Conservation (phyloP, 2,888 invertebrate species). For the Macaria liturata region DNA sequence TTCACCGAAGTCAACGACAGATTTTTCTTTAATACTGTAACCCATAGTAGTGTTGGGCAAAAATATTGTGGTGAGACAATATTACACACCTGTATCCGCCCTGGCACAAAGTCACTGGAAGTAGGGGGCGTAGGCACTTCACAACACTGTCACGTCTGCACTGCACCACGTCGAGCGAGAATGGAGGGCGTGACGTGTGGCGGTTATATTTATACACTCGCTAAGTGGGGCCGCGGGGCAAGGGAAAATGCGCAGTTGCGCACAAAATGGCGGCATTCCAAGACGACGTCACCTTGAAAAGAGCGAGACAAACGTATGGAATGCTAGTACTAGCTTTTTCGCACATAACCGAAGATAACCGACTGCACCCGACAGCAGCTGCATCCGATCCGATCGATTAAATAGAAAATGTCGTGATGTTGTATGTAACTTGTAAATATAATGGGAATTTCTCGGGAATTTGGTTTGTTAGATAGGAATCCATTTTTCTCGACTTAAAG, state of each 20-base stretch:
- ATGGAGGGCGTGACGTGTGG: conserved; percentile 67
- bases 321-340: no score
- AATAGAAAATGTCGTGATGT: no score
- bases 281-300: conserved; percentile 25
- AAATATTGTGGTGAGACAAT: conserved; percentile 62
- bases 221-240: conserved; percentile 42
- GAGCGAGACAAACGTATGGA: conserved; percentile 11
- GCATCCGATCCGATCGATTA: no score
- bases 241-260: conserved; percentile 59
- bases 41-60: conserved; percentile 65
- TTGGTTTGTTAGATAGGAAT: no score
- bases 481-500: no score
- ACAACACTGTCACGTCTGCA: conserved; percentile 64
- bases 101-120: conserved; percentile 65
- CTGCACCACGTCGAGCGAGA: conserved; percentile 50
- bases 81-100: conserved; percentile 80
- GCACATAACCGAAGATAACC: no score
- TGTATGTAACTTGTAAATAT: no score
- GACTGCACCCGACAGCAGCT: no score
- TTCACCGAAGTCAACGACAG: conserved; percentile 78
- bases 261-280: conserved; percentile 65
- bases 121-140: conserved; percentile 54
- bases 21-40: conserved; percentile 73
- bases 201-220: conserved; percentile 56
- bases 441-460: no score